A percentile compares a stretch with the other conserved stretches of the same genome.
Evolutionary conservation across 2,113 vertebrate genomes (phyloP).

Genomic region (Pleuronectes platessa): DNA sequence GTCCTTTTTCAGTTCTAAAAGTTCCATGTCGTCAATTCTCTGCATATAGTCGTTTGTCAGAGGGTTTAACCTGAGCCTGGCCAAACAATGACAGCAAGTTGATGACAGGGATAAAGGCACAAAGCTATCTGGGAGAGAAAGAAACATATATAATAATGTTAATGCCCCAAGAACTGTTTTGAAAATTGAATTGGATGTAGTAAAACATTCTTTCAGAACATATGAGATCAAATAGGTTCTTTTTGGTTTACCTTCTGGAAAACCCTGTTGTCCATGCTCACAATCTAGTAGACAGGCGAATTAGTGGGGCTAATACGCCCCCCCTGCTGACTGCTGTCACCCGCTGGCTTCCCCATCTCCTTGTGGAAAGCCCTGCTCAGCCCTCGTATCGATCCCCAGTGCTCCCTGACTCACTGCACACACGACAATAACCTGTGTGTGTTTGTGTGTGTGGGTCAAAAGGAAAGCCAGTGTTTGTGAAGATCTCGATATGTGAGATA

Average conservation of each 20-base stretch:
- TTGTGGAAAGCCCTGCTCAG: not conserved
- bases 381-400: slow-evolving; percentile 45
- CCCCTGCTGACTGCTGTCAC: not conserved
- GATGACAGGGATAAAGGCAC: no score
- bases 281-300: not conserved
- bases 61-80: no score
- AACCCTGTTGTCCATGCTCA: not conserved
- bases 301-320: not conserved
- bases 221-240: not conserved
- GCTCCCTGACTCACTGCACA: slow-evolving; percentile 28
- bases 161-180: no score
- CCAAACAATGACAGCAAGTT: no score
- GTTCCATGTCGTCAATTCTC: no score
- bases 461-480: slow-evolving; percentile 7
- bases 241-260: not conserved
- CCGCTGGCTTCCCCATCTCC: not conserved
- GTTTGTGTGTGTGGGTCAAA: not conserved
- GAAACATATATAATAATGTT: no score
- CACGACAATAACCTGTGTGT: slow-evolving; percentile 16
- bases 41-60: no score
- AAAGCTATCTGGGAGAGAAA: no score
- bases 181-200: no score
- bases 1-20: no score
- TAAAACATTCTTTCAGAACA: no score
- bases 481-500: slow-evolving; percentile 21